Evolutionary conservation across 2,113 vertebrate genomes (phyloP), one percentile per base, ranked within the genome.

Genomic region (Pionites leucogaster): DNA sequence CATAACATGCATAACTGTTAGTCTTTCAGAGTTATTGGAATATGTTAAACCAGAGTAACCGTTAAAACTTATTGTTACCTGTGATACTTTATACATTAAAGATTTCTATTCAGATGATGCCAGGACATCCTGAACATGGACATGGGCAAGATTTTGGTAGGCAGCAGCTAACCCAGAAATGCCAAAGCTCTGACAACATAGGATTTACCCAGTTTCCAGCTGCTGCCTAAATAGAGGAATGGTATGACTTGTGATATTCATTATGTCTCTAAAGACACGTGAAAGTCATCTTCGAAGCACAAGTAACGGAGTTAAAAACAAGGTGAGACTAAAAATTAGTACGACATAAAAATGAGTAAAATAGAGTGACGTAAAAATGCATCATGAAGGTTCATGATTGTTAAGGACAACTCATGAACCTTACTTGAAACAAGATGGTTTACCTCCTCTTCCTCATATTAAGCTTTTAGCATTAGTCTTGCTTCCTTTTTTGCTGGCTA

Each of bases 281-380:
- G 11, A 80, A 74, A 62, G 23, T 80, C 31, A 42, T 75, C 67
- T 70, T 49, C 65, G 59, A 68, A 59, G n/a, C 15, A 22, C 9
- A 49, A 35, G 13, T 70, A 20, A 12, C 4, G 3, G 19, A 86
- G 16, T 35, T 47, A 46, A 86, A 88, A 28, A 7, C 2, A 4
- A 81, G 6, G 3, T 13, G 62, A 25, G 18, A 63, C 10, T 31
- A 4, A 78, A 90, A 85, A 74, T n/a, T 2, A 35, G 3, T 10
- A 17, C 7, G 17, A 17, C 19, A 3, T 11, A 44, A 77, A 87
- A 46, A 44, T 27, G 20, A n/a, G 55, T n/a, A 59, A 59, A 59
- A 59, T 22, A 23, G 33, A 23, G 55, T 23, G 20, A 59, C 0
- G 0, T 9, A 33, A 55, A 44, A 10, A 15, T 0, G 0, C 8